phyloP scores from a whole-genome alignment of 2,113 vertebrate genomes.

The Gymnarchus niloticus region DNA sequence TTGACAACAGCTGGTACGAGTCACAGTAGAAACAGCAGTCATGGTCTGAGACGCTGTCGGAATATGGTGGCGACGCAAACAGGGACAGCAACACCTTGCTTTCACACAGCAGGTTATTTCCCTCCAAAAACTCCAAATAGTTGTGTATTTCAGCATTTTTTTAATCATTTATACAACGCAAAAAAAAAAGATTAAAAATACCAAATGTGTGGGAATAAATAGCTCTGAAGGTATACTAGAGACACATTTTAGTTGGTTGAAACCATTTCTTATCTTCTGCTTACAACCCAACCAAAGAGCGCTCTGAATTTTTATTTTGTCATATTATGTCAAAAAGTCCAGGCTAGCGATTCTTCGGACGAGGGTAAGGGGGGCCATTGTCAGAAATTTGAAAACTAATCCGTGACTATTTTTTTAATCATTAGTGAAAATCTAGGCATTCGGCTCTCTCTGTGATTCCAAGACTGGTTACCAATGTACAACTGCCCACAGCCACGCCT shows the following conservation, averaged over 20 bases:
- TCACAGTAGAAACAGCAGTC: background rate
- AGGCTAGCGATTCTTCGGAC: background rate
- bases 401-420: background rate
- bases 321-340: background rate
- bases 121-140: background rate
- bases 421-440: background rate
- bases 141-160: background rate
- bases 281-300: background rate
- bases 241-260: background rate
- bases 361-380: background rate
- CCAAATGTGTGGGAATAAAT: background rate
- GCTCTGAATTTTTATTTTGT: background rate
- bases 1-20: background rate
- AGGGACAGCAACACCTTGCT: background rate
- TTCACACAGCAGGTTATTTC: background rate
- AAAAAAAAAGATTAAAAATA: background rate
- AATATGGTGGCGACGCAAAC: background rate
- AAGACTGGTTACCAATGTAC: background rate
- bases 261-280: background rate
- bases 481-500: background rate
- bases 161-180: background rate
- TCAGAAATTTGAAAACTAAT: background rate
- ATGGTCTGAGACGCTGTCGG: background rate
- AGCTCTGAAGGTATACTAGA: background rate
- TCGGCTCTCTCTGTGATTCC: background rate